Conservation (phyloP, 2,888 invertebrate genomes). For the Xanthia togata region DNA sequence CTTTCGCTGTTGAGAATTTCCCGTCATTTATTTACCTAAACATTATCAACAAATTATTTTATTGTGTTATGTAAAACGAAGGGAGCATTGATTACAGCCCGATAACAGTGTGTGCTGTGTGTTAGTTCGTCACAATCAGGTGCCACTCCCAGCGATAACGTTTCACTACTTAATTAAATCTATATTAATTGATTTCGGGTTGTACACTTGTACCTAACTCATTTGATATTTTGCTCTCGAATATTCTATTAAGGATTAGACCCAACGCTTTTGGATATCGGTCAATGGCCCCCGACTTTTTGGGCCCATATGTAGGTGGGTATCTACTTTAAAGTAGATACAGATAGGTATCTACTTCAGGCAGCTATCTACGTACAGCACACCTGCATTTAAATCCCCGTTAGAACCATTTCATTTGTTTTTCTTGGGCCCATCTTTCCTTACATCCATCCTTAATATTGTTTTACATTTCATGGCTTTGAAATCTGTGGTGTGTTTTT, state of each 20-base stretch:
- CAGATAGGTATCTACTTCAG: not conserved
- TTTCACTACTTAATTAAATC: conserved; percentile 35
- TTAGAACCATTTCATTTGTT: not conserved
- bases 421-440: not conserved
- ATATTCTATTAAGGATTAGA: not conserved
- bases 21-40: conserved; percentile 2
- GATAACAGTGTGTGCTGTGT: conserved; percentile 43
- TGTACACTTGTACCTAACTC: not conserved
- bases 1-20: conserved; percentile 3
- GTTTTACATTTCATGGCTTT: not conserved
- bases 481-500: not conserved
- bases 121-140: conserved; percentile 51
- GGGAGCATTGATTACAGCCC: conserved; percentile 12
- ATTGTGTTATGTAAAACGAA: conserved; percentile 35
- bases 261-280: not conserved
- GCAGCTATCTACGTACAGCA: not conserved
- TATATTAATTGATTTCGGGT: conserved; percentile 33
- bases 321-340: too few relatives aligned
- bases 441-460: not conserved
- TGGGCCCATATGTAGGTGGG: not conserved
- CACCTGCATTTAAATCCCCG: not conserved
- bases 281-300: not conserved
- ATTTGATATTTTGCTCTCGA: conserved; percentile 15
- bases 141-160: conserved; percentile 56
- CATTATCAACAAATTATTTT: conserved; percentile 10